phyloP scores from a whole-genome alignment of 2,797 vertebrate species.

The Eulemur coronatus region DNA sequence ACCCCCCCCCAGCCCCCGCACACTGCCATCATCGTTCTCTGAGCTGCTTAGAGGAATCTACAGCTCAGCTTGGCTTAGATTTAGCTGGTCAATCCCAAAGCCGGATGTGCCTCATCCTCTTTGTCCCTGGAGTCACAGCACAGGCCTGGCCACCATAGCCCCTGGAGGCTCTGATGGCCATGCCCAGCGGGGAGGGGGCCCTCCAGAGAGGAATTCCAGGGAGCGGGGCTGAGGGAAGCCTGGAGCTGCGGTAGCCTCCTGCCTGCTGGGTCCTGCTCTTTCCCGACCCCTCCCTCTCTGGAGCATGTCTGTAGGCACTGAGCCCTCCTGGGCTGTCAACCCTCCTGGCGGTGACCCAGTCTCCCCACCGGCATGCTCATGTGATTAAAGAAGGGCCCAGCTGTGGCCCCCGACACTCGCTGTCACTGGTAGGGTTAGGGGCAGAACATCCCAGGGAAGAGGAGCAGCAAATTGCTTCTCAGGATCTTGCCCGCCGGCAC shows the following conservation, averaged over 20 bases:
- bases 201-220: background rate
- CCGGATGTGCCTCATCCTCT: background rate
- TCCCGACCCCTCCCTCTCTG: background rate
- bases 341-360: background rate
- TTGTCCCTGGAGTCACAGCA: background rate
- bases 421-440: background rate
- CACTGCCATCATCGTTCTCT: background rate
- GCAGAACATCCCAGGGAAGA: background rate
- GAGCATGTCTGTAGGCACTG: background rate
- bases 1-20: background rate
- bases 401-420: background rate
- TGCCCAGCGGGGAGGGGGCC: background rate
- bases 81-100: constrained; percentile 32
- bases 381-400: background rate
- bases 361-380: background rate
- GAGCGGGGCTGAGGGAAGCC: background rate
- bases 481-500: background rate
- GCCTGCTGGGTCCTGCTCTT: background rate
- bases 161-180: background rate
- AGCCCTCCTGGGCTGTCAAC: background rate
- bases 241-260: background rate
- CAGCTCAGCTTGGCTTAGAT: constrained; percentile 56
- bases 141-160: background rate
- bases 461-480: background rate
- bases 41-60: constrained; percentile 59